Conservation (phyloP, 2,888 invertebrate species). For the Icerya purchasi region DNA sequence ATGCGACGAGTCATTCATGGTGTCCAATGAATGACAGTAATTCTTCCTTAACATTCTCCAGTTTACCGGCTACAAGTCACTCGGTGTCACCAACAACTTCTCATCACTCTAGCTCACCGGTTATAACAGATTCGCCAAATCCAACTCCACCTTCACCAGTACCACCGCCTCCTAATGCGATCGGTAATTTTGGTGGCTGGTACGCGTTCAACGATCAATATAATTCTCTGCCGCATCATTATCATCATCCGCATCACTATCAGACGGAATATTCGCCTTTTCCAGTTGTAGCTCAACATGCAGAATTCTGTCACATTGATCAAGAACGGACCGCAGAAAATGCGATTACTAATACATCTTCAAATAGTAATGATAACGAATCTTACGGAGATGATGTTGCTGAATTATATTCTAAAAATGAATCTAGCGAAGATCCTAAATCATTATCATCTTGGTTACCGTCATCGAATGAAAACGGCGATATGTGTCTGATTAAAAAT, state of each 20-base stretch:
- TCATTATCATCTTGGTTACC: no score
- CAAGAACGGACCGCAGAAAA: no score
- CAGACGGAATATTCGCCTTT: neutral
- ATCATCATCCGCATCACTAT: neutral
- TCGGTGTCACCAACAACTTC: no score
- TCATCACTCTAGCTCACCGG: neutral
- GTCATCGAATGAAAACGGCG: neutral
- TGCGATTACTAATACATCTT: no score
- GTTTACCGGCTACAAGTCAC: no score
- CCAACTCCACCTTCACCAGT: neutral
- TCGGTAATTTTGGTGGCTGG: neutral
- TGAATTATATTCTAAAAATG: neutral
- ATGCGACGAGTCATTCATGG: no score
- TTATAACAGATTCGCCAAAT: neutral
- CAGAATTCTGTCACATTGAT: neutral
- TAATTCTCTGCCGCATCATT: neutral
- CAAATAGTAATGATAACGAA: no score
- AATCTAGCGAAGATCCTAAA: no score
- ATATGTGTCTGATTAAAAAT: neutral
- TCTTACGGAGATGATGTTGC: neutral
- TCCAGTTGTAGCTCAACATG: neutral
- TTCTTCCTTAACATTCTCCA: no score
- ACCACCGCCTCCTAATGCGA: no score
- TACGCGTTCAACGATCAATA: neutral
- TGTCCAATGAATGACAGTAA: no score